Evolutionary conservation across 2,113 vertebrate genomes (phyloP).

Genomic region (Pedetes capensis): DNA sequence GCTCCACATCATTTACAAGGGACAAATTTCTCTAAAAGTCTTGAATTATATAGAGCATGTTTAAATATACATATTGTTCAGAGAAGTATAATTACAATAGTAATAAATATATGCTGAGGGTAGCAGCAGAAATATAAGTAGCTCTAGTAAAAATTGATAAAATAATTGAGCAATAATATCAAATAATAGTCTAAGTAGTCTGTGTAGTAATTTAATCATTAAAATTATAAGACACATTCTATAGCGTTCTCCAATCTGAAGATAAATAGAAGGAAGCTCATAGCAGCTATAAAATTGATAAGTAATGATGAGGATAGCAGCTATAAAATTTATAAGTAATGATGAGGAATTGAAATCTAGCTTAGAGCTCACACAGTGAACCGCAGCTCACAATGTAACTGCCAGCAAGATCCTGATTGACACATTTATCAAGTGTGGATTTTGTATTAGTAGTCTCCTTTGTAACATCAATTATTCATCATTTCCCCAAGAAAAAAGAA

Average conservation of each 20-base stretch:
- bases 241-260: not conserved
- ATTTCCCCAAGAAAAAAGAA: not conserved
- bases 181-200: not conserved
- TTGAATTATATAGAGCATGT: not conserved
- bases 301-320: too few relatives aligned
- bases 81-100: not conserved
- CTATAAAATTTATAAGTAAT: not conserved
- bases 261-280: not conserved
- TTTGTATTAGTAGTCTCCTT: not conserved
- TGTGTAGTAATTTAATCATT: not conserved
- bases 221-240: not conserved
- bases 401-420: not conserved
- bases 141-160: not conserved
- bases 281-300: not conserved
- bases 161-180: not conserved
- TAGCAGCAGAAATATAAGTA: not conserved
- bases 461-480: not conserved
- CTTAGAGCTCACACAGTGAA: not conserved
- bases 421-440: not conserved
- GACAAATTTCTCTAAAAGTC: not conserved
- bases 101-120: accelerated
- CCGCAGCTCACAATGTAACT: not conserved
- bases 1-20: not conserved
- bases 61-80: not conserved
- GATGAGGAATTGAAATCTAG: not conserved